phyloP scores from a whole-genome alignment of 1,140 invertebrate species.

The Meloidogyne hapla region DNA sequence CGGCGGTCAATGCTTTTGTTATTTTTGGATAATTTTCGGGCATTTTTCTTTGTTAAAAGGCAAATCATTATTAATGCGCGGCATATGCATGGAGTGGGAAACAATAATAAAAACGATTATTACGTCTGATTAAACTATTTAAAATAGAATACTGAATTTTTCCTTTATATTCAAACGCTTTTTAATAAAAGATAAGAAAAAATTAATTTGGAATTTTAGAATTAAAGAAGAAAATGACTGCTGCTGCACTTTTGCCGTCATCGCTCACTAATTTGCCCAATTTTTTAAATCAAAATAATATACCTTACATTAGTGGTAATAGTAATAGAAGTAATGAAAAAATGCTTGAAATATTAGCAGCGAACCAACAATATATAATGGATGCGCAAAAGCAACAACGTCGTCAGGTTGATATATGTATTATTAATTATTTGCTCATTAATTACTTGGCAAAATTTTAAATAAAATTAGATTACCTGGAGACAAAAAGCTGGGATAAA shows the following conservation, averaged over 20 bases:
- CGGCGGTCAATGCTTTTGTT: neutral
- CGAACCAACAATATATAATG: neutral
- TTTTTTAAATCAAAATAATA: no score
- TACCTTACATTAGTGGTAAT: no score
- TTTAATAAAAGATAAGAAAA: neutral
- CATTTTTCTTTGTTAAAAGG: neutral
- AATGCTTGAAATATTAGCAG: no score
- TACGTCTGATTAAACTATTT: neutral
- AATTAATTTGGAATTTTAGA: neutral
- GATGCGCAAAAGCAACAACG: neutral
- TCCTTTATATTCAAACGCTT: neutral
- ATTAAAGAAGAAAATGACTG: neutral
- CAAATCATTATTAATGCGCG: neutral
- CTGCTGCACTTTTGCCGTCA: neutral
- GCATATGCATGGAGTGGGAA: neutral
- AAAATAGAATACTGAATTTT: neutral
- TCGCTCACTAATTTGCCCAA: no score
- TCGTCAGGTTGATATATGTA: neutral
- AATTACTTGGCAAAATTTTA: no score
- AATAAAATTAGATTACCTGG: no score
- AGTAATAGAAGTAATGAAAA: no score
- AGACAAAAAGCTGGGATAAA: no score
- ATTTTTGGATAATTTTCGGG: neutral
- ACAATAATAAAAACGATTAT: slow-evolving; percentile 6
- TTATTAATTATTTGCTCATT: no score